Base-by-base conservation (phyloP, 2,113 vertebrate genomes). In the Catagonus wagneri region DNA sequence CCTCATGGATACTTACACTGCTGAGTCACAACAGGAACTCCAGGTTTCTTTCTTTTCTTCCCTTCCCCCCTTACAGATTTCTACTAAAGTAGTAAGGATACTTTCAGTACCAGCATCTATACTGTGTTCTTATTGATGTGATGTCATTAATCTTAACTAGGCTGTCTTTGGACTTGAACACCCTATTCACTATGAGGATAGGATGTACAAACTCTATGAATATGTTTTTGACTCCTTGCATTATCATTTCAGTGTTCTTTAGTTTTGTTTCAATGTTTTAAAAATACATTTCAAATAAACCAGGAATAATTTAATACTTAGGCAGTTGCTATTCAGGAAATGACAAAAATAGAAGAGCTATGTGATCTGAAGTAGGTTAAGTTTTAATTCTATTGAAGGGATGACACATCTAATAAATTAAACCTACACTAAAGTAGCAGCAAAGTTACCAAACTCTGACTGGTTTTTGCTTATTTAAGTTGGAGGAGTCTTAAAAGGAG, bases 251-350 rank as follows among this genome's bases (percentile, higher is more conserved):
- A 72, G 7, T 89, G n/a, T 78, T 89, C 68, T 93, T 76, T 56
- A 78, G 63, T 16, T 88, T 96, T 74, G 29, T 89, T 89, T 83
- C 39, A 25, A 0, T 94, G 10, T 89, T 92, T 95, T 79, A 60
- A 81, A 95, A 80, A 81, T 96, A 25, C 68, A 83, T 93, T 89
- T 96, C 79, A 89, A 2, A 52, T 78, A 74, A 72, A 65, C 16
- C 29, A 27, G 15, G 32, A 96, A 16, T 96, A 58, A 68, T 93
- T 93, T 95, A 90, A 87, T 83, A 63, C 23, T 27, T 63, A 78
- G 0, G 6, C 27, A 61, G 36, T 88, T 96, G 52, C 20, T 92
- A 19, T 92, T 96, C 25, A 88, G 25, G 66, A 68, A 76, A 75
- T 90, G 8, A 29, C 20, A 54, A 69, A 75, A 88, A 65, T 71